Evolutionary conservation across 1,140 invertebrate genomes (phyloP), one percentile per base, ranked within the genome.

Genomic region (Brachionus plicatilis): DNA sequence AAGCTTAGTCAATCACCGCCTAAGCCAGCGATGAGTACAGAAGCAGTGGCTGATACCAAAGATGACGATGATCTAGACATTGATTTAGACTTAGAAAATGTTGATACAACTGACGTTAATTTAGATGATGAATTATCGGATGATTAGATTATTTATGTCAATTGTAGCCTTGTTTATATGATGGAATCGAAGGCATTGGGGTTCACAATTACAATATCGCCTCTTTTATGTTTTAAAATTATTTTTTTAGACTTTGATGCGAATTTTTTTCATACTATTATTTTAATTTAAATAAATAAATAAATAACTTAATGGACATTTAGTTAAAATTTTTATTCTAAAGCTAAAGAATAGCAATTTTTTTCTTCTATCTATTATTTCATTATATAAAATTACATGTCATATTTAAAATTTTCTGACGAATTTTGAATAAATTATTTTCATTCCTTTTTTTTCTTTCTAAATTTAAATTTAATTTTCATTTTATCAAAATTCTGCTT

Each of bases 121-220:
- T 82, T 82, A 37, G 79, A 82, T 68, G 79, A 82, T 60, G 79
- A 82, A 29, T 68, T 82, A 12, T 82, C 79, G 12, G 79, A 82
- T 65, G 72, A 76, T 50, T 76, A 76, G 27, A 76, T 47, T 0
- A 76, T 24, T 50, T 11, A 12, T 27, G 33, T 43, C 20, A 76
- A 50, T 24, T 76, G 41, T 76, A 76, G 43, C 72, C 45, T 37
- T 76, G 20, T 76, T 76, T 76, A 43, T 72, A 72, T 41, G 11
- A 68, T 68, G 27, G 11, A 41, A 72, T 72, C 41, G 37, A 41
- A 20, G 68, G 68, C 37, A 72, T 72, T 72, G 37, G 68, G 41
- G 37, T 17, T n/a, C 17, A 41, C 7, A 41, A 14, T 43, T 72
- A 72, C n/a, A 43, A 9, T 41, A 43, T 43, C 41, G 33, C 41